Base-by-base conservation (phyloP, 2,888 invertebrate genomes). In the Atethmia centrago region DNA sequence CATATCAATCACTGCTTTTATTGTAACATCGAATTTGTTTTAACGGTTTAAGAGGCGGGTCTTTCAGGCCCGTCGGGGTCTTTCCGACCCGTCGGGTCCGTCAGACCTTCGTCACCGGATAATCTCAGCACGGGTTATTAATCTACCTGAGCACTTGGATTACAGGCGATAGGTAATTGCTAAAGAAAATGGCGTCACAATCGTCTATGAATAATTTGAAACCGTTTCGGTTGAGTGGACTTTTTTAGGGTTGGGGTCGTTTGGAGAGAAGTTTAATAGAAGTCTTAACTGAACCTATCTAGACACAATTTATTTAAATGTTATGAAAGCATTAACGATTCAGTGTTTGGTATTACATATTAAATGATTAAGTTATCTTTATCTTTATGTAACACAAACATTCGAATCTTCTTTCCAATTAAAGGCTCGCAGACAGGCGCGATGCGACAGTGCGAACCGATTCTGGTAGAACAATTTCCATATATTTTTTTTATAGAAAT, bases 81-180 rank as follows among this genome's bases (percentile, higher is more conserved):
- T 77, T 74, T 85, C 53, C 80, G 56, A 58, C 62, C 80, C 81
- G 79, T 64, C 80, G 71, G 59, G 8, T 74, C 14, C 70, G 86
- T 88, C 89, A 83, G 77, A 90, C 90, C 90, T 80, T 88, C 89
- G 88, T 90, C 90, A 90, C 74, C 36, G 25, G 42, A 64, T 84
- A 86, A 88, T 89, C 88, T 72, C 71, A 80, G 81, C 79, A 55
- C 73, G 79, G 79, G 80, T 81, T 86, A 89, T 86, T 84, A 87
- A 87, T 88, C 87, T 85, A 90, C 88, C 88, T 83, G 83, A 77
- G 66, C 81, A 88, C 82, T 88, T 72, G 75, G 84, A 87, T 86
- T 81, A 82, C 73, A 75, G 40, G 47, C 73, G 80, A 86, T 84
- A 83, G 82, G 85, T 85, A 85, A 89, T 89, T 83, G 70, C 58